Evolutionary conservation across 2,888 invertebrate genomes (phyloP), one percentile per base, ranked within the genome.

Genomic region (Coecobrya sp.): DNA sequence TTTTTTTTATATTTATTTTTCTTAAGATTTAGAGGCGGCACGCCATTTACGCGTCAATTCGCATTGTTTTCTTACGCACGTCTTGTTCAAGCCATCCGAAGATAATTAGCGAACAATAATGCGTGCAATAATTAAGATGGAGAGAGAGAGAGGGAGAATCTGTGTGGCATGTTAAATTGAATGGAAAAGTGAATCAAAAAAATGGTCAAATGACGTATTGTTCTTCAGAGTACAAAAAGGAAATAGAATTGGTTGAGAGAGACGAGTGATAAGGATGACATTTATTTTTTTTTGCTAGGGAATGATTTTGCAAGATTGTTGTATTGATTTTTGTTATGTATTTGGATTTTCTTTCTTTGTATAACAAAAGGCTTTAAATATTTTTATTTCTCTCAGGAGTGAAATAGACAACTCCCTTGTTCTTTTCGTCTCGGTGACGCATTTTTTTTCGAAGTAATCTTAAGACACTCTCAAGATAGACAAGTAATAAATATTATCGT

Each of bases 151-250:
- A 16, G 59, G 0, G 16, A 19, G 59, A 2, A 19, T 65, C 2
- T 25, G 25, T 25, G 25, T 27, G 22, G 65, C 11, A 19, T 65
- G 65, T 25, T 27, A 65, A 65, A 68, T 68, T 68, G 68, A 16
- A 68, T 30, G 68, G 68, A 68, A 68, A 68, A 68, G 36, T 68
- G 68, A 7, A n/a, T 13, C 36, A 68, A 36, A 68, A 68, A 68
- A 68, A 13, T 68, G 16, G 2, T n/a, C 30, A 65, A 25, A 25
- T 5, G 65, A 11, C 13, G 3, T 27, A 10, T 65, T 27, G 19
- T 59, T 8, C 3, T 11, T 19, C 5, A 11, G 55, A n/a, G n/a
- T n/a, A 36, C 36, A 22, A 59, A 59, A 19, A n/a, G 4, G 55
- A 55, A 55, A 5, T 55, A 10, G 55, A 55, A 11, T 55, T 11